phyloP scores from a whole-genome alignment of 2,888 invertebrate genomes.

The Onthophagus sagittarius region DNA sequence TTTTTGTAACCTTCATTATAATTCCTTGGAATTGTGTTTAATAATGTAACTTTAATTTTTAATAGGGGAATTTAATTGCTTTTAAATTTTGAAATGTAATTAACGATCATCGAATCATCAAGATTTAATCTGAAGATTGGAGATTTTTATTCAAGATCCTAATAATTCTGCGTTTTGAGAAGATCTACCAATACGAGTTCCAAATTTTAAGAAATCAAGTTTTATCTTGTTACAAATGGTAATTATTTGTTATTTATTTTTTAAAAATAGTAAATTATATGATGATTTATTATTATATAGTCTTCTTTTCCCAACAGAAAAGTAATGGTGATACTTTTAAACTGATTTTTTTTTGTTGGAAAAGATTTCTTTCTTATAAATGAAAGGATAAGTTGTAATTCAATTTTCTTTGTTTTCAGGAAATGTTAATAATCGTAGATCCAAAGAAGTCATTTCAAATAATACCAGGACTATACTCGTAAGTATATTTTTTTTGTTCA shows the following conservation, averaged over 20 bases:
- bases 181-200: slow-evolving; percentile 85
- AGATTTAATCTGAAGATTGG: too few relatives aligned
- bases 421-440: slow-evolving; percentile 98
- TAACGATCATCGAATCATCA: too few relatives aligned
- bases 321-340: neutral
- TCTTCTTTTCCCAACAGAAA: slow-evolving; percentile 11
- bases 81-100: too few relatives aligned
- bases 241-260: too few relatives aligned
- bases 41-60: too few relatives aligned
- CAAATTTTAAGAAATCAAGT: slow-evolving; percentile 96
- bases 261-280: slow-evolving; percentile 55
- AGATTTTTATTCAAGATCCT: too few relatives aligned
- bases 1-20: neutral
- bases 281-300: slow-evolving; percentile 31
- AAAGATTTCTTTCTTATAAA: neutral
- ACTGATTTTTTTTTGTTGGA: neutral
- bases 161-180: too few relatives aligned
- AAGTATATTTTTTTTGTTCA: slow-evolving; percentile 46
- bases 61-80: too few relatives aligned
- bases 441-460: slow-evolving; percentile 97
- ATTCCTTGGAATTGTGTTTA: too few relatives aligned
- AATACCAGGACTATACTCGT: slow-evolving; percentile 99
- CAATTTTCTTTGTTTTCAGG: slow-evolving; percentile 54
- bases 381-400: too few relatives aligned
- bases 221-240: slow-evolving; percentile 97